These are phyloP conservation scores for Darevskia nairensis DNA, from an alignment of 2,797 vertebrate genomes.

Conservation along the genomic window DNA sequence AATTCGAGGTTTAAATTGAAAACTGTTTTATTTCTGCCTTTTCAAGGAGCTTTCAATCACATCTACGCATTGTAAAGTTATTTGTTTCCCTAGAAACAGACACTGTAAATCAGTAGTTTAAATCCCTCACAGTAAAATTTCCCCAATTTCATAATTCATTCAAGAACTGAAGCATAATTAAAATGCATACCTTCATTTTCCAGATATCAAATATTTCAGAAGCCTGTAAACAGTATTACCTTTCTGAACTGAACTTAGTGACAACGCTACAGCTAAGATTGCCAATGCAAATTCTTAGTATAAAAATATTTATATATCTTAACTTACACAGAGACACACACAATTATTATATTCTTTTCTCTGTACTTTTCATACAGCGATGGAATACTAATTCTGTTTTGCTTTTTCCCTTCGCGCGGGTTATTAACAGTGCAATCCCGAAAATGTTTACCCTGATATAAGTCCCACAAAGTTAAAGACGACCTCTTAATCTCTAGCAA, in stretches of 20 bases:
- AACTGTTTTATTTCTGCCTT: conserved; percentile 5
- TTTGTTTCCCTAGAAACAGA: not conserved
- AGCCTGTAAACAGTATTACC: not conserved
- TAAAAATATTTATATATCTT: not conserved
- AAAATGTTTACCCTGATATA: too few relatives aligned
- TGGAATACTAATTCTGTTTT: not conserved
- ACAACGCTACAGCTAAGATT: not conserved
- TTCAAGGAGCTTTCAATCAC: not conserved
- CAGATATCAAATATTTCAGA: not conserved
- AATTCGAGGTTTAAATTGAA: not conserved
- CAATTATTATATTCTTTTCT: not conserved
- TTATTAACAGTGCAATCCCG: not conserved
- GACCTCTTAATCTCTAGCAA: too few relatives aligned
- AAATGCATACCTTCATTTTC: not conserved
- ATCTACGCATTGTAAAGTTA: not conserved
- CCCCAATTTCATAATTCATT: not conserved
- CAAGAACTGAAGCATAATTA: not conserved
- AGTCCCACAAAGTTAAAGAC: not conserved
- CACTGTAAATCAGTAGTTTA: conserved; percentile 23
- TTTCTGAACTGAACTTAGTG: not conserved
- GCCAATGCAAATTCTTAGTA: not conserved
- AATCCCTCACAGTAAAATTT: not conserved
- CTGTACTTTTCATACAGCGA: not conserved
- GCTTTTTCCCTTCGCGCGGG: not conserved
- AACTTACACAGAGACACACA: not conserved